phyloP scores from a whole-genome alignment of 1,140 invertebrate species.

The Drosophila murphyi region DNA sequence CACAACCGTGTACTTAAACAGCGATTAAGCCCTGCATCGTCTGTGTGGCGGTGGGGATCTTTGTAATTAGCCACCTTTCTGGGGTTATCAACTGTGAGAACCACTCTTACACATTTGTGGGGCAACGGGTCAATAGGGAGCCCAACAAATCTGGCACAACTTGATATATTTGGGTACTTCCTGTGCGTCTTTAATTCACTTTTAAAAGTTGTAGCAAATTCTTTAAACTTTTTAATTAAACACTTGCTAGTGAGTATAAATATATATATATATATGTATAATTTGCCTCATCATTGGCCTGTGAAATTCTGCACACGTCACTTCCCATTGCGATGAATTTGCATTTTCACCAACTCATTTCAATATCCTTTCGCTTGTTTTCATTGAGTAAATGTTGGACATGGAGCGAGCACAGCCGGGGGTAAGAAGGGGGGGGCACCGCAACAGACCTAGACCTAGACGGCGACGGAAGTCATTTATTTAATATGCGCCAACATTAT shows the following conservation, averaged over 20 bases:
- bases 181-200: constrained; percentile 65
- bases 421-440: constrained; percentile 16
- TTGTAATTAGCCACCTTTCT: constrained; percentile 55
- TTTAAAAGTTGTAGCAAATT: constrained; percentile 62
- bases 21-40: constrained; percentile 63
- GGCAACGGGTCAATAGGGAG: constrained; percentile 69
- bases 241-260: constrained; percentile 39
- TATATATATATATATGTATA: constrained; percentile 2
- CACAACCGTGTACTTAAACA: constrained; percentile 77
- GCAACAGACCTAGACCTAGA: constrained; percentile 54
- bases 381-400: constrained; percentile 67
- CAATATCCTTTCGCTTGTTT: constrained; percentile 82
- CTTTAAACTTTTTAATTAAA: constrained; percentile 72
- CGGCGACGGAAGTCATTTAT: constrained; percentile 77
- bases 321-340: constrained; percentile 80
- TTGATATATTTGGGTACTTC: constrained; percentile 45
- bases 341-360: constrained; percentile 77
- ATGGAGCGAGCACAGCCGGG: constrained; percentile 13
- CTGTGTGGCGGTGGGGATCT: constrained; percentile 7
- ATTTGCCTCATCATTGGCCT: constrained; percentile 60
- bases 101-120: constrained; percentile 51
- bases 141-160: constrained; percentile 31
- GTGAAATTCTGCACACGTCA: constrained; percentile 81
- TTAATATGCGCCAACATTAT: constrained; percentile 83
- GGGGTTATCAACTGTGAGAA: constrained; percentile 59